A percentile compares a stretch with the other conserved stretches of the same genome.
phyloP scores from a whole-genome alignment of 2,113 vertebrate species.

The Picathartes gymnocephalus region DNA sequence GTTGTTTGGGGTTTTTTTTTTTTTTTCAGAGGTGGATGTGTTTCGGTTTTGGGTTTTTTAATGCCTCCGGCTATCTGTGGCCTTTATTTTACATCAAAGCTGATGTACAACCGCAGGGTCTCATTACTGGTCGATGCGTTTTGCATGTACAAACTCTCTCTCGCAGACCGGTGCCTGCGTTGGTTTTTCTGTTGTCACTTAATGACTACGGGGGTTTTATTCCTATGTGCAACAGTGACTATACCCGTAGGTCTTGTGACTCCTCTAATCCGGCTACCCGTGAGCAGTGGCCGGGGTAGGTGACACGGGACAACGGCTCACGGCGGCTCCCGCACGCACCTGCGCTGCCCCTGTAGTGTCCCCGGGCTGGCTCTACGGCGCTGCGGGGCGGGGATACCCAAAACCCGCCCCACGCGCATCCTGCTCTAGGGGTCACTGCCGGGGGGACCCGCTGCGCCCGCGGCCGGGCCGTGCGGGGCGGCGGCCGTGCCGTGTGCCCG shows the following conservation, averaged over 20 bases:
- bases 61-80: fast-evolving
- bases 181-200: fast-evolving
- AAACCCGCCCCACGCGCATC: background rate
- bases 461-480: background rate
- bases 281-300: fast-evolving
- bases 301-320: too few species aligned
- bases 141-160: fast-evolving
- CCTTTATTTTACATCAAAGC: background rate
- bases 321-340: background rate
- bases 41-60: background rate
- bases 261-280: background rate
- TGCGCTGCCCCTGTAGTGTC: background rate
- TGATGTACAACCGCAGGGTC: fast-evolving
- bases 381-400: background rate
- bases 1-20: fast-evolving
- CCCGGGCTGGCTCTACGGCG: background rate
- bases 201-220: fast-evolving
- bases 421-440: background rate
- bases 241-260: fast-evolving
- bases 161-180: fast-evolving
- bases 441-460: background rate
- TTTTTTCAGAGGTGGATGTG: fast-evolving
- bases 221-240: background rate
- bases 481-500: background rate
- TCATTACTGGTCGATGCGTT: fast-evolving